phyloP scores from a whole-genome alignment of 2,113 vertebrate genomes.

The Myotis lucifugus region DNA sequence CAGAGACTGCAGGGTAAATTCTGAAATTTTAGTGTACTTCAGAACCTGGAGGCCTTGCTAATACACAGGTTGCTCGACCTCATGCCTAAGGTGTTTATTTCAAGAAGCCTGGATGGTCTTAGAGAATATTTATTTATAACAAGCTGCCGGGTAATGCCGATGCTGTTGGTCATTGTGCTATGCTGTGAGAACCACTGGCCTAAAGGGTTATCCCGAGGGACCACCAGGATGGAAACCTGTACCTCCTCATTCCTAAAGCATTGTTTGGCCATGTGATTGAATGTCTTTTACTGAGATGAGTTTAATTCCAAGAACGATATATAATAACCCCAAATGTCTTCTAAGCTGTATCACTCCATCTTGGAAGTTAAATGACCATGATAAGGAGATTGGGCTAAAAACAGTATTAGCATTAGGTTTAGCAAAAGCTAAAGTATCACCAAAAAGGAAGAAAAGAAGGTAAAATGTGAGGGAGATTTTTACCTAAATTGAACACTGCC shows the following conservation, averaged over 20 bases:
- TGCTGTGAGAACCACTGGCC: background rate
- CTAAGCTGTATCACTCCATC: background rate
- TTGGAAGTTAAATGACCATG: background rate
- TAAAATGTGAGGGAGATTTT: background rate
- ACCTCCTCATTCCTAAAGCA: background rate
- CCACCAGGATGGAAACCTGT: rapidly evolving
- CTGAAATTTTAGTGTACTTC: background rate
- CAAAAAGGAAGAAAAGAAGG: background rate
- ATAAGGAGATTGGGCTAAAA: background rate
- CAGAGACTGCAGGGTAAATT: background rate
- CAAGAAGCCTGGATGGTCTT: background rate
- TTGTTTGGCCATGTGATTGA: background rate
- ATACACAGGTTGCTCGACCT: background rate
- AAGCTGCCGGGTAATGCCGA: background rate
- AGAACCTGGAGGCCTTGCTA: background rate
- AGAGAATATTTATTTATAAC: background rate
- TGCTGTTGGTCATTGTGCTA: background rate
- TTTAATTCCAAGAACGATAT: background rate
- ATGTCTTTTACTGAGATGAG: background rate
- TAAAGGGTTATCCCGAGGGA: background rate
- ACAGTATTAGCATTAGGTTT: background rate
- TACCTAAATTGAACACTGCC: background rate
- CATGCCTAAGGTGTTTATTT: rapidly evolving
- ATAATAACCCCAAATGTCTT: background rate
- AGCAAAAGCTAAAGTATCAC: background rate